Percentiles rank a stretch among this genome's conserved stretches.
Conservation (phyloP, 2,888 invertebrate genomes). For the Onthophagus sagittarius region DNA sequence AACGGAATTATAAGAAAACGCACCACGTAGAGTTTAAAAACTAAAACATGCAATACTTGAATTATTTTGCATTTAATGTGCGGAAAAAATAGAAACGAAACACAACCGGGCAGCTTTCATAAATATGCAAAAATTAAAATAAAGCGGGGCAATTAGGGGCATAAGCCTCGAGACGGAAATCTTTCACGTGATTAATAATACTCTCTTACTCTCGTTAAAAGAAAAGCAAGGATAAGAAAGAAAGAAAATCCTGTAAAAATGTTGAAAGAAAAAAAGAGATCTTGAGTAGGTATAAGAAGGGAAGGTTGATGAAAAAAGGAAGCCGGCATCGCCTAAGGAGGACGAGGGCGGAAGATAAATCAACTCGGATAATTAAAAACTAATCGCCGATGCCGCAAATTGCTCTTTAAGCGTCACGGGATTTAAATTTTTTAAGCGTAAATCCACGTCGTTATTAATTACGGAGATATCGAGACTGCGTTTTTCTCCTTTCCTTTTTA, state of each 20-base stretch:
- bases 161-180: conserved; percentile 21
- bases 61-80: conserved; percentile 24
- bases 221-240: neutral
- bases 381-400: conserved; percentile 34
- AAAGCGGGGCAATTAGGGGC: conserved; percentile 24
- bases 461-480: neutral
- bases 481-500: neutral
- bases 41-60: conserved; percentile 23
- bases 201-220: conserved; percentile 15
- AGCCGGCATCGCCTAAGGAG: neutral
- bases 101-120: conserved; percentile 14
- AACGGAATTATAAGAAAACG: neutral
- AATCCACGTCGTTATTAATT: conserved; percentile 9
- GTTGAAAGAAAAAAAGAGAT: neutral
- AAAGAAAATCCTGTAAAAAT: conserved; percentile 3
- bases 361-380: conserved; percentile 34
- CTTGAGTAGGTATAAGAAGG: neutral
- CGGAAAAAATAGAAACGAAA: conserved; percentile 11
- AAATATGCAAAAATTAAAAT: conserved; percentile 25
- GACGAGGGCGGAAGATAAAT: conserved; percentile 30
- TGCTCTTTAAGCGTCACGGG: conserved; percentile 27
- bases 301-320: neutral
- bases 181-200: conserved; percentile 30
- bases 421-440: conserved; percentile 24
- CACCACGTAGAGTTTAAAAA: neutral